Base-by-base conservation (phyloP, 2,113 vertebrate species). In the Periophthalmus modestus region DNA sequence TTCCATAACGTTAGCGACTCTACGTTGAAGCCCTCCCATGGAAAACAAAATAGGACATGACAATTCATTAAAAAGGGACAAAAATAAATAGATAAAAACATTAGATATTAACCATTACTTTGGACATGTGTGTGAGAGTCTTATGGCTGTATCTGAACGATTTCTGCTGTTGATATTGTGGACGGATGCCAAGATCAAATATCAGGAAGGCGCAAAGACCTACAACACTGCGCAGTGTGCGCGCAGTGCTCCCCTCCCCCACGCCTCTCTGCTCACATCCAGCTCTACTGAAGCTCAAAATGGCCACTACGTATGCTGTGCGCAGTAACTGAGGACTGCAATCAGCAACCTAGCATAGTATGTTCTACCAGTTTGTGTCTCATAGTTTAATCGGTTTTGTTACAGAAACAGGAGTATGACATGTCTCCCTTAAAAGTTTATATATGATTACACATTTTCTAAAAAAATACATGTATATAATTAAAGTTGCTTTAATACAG, bases 251-350 rank as follows among this genome's bases (percentile, higher is more conserved):
- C 86, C 86, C 89, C 76, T 85, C 86, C 89, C 83, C 75, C 63
- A 13, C 65, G 47, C n/a, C 19, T 71, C 74, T 43, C 66, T 69
- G 74, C 24, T 74, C 87, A 82, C 85, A 90, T 90, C 85, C 88
- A 86, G 89, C 87, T 87, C 69, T 85, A 89, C 79, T 87, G 88
- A 87, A 78, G 82, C 86, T 83, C 84, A 92, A 92, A 91, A 91
- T 91, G 91, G 89, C 89, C 83, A 89, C 89, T 80, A 78, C 81
- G 80, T 57, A 12, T 58, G 57, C 57, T 58, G 54, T 57, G n/a
- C 54, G 23, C 13, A 24, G 52, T 58, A 11, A 28, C 57, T 58
- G 57, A 5, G 23, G 6, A n/a, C 52, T 16, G 12, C 21, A 58
- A 58, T 39, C 33, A 68, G 59, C 66, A 50, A 58, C 69, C 4